Evolutionary conservation across 2,888 invertebrate genomes (phyloP), one percentile per base, ranked within the genome.

Genomic region (Holacanthella duospinosa): DNA sequence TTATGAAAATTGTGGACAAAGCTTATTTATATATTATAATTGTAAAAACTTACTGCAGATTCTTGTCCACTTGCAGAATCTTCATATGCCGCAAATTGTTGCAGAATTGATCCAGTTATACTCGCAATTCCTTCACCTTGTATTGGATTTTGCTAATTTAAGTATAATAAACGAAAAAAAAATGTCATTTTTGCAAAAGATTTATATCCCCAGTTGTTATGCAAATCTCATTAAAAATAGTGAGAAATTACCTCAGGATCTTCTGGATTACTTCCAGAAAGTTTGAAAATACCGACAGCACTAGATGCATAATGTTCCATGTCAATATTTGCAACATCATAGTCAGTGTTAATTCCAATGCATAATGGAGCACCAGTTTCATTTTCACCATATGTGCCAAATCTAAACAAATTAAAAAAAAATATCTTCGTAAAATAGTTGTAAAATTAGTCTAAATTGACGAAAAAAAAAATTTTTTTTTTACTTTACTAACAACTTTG

Each of bases 61-160:
- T 25, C 26, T 25, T 43, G 59, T 59, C 2, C 2, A 43, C 6
- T 27, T 24, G 43, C 24, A 9, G 43, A 58, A 19, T 4, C 9
- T 28, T 27, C 27, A 19, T 55, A 55, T 55, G 25, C 29, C 16
- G 6, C 86, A 81, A 87, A 86, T 78, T 86, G 86, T 78, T 85
- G 86, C 85, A 88, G 85, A 79, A 88, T 81, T 68, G 89, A 89
- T 74, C 86, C 86, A 74, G 88, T 85, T 74, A 89, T 85, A 80
- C 87, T 88, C 74, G 88, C 88, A 78, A 84, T 87, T 82, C 86
- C 87, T 82, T 89, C 89, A 75, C 88, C 88, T n/a, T n/a, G n/a
- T n/a, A n/a, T n/a, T n/a, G n/a, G n/a, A n/a, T n/a, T n/a, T n/a
- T n/a, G n/a, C 75, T 85, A 84, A 75, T 85, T 83, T 26, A 60